Percentiles rank a stretch among this genome's conserved stretches.
These are phyloP conservation scores for Lutjanus campechanus DNA, from an alignment of 2,797 vertebrate genomes.

Conservation along the genomic window DNA sequence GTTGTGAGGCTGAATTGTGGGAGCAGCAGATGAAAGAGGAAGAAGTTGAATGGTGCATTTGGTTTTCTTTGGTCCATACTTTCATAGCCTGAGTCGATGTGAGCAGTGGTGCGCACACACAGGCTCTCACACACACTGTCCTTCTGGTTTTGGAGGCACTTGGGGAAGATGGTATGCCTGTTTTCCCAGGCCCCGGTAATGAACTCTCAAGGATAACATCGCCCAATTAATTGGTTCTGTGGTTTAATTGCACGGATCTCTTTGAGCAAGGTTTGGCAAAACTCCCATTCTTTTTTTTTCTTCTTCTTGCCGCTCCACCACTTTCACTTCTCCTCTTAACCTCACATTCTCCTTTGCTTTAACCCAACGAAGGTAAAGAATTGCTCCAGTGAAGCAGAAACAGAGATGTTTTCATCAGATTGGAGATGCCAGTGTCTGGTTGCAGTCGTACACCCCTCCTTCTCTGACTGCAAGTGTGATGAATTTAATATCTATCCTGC, in stretches of 20 bases:
- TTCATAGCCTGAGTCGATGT: slow-evolving; percentile 40
- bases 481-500: slow-evolving; percentile 72
- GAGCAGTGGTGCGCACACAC: slow-evolving; percentile 2
- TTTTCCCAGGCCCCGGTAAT: slow-evolving; percentile 80
- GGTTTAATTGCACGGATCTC: slow-evolving; percentile 76
- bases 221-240: slow-evolving; percentile 75
- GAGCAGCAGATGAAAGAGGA: slow-evolving; percentile 74
- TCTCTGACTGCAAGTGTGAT: slow-evolving; percentile 59
- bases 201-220: slow-evolving; percentile 76
- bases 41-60: slow-evolving; percentile 66
- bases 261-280: slow-evolving; percentile 74
- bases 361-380: slow-evolving; percentile 69
- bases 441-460: slow-evolving; percentile 51
- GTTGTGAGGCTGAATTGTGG: slow-evolving; percentile 74
- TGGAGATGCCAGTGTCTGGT: slow-evolving; percentile 67
- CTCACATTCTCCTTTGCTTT: slow-evolving; percentile 63
- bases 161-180: slow-evolving; percentile 54
- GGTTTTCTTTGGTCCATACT: slow-evolving; percentile 64
- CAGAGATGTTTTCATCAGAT: slow-evolving; percentile 62
- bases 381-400: slow-evolving; percentile 74
- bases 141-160: slow-evolving; percentile 61
- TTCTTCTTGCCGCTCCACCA: slow-evolving; percentile 27
- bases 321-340: slow-evolving; percentile 55
- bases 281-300: slow-evolving; percentile 47
- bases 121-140: slow-evolving; percentile 17